Percentiles rank a stretch among this genome's conserved stretches.
phyloP scores from a whole-genome alignment of 2,888 invertebrate species.

The Euplexia lucipara region DNA sequence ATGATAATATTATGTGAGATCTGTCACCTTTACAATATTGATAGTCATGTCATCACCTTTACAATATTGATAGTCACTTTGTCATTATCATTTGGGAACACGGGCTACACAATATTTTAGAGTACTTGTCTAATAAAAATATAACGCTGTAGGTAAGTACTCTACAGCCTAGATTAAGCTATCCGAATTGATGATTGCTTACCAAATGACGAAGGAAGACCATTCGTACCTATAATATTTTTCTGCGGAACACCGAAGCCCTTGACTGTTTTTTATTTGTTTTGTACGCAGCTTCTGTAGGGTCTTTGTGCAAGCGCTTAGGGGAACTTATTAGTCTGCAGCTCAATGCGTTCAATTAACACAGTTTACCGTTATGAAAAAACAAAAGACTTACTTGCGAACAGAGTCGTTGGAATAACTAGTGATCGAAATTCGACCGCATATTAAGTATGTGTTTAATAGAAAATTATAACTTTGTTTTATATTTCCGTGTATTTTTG shows the following conservation, averaged over 20 bases:
- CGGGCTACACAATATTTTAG: neutral
- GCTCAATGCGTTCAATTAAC: slow-evolving; percentile 77
- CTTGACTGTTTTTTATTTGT: slow-evolving; percentile 76
- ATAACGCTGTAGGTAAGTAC: neutral
- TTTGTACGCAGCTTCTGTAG: slow-evolving; percentile 74
- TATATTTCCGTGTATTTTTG: too few relatives aligned
- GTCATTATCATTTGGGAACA: neutral
- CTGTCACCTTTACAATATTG: slow-evolving; percentile 16
- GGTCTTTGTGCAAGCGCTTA: slow-evolving; percentile 78
- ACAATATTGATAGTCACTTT: slow-evolving; percentile 7
- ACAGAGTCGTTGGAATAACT: slow-evolving; percentile 14
- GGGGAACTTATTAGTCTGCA: slow-evolving; percentile 79
- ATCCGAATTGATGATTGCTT: neutral
- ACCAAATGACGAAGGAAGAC: slow-evolving; percentile 11
- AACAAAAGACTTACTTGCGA: slow-evolving; percentile 59
- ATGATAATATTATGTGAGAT: neutral
- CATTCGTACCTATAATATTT: slow-evolving; percentile 17
- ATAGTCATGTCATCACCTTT: neutral
- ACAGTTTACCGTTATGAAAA: slow-evolving; percentile 61
- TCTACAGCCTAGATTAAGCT: neutral
- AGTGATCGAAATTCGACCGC: too few relatives aligned
- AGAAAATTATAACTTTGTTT: too few relatives aligned
- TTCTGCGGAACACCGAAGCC: slow-evolving; percentile 15
- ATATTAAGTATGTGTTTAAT: too few relatives aligned
- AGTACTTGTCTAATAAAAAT: neutral